Evolutionary conservation across 2,113 vertebrate genomes (phyloP).

Genomic region (Nyctereutes procyonoides): DNA sequence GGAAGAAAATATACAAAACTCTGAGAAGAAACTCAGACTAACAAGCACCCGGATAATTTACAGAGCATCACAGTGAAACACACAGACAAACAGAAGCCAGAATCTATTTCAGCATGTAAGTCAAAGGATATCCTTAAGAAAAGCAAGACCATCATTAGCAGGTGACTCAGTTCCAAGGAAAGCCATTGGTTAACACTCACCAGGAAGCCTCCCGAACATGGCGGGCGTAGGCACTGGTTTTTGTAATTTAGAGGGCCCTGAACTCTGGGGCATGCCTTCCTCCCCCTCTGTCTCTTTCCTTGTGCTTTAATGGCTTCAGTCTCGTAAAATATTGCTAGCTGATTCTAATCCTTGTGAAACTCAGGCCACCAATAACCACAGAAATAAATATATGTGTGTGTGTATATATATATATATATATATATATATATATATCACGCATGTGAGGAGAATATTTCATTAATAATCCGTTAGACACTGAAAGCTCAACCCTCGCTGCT

Average conservation of each 20-base stretch:
- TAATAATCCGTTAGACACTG: background rate
- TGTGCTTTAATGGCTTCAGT: background rate
- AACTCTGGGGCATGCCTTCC: background rate
- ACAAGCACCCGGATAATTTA: slow-evolving; percentile 16
- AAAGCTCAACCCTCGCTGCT: background rate
- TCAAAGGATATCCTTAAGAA: background rate
- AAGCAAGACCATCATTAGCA: background rate
- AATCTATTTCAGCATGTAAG: background rate
- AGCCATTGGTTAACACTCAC: background rate
- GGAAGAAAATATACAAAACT: background rate
- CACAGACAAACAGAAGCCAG: background rate
- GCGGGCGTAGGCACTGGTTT: background rate
- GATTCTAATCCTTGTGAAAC: slow-evolving; percentile 9
- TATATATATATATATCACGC: background rate
- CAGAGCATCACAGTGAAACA: background rate
- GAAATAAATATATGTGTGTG: background rate
- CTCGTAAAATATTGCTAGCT: background rate
- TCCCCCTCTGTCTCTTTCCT: background rate
- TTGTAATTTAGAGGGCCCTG: background rate
- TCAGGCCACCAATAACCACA: background rate
- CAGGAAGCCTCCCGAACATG: background rate
- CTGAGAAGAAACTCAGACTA: slow-evolving; percentile 64
- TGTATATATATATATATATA: too few species aligned
- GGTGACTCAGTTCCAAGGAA: background rate
- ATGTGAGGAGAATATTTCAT: background rate